Conservation (phyloP, 2,797 vertebrate species). For the Holocentrus rufus region DNA sequence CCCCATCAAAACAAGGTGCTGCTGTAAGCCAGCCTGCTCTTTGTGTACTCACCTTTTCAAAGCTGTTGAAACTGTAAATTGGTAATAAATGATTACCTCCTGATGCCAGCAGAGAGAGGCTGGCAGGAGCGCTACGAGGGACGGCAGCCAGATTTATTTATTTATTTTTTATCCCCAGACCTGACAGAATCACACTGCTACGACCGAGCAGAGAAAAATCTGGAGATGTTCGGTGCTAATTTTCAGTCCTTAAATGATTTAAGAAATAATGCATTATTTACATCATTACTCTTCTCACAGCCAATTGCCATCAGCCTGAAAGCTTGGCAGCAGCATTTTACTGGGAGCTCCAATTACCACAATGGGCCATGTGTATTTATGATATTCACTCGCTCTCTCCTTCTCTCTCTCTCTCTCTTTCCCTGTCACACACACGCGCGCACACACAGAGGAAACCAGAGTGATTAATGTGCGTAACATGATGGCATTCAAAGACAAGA, state of each 20-base stretch:
- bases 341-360: constrained; percentile 60
- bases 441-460: constrained; percentile 14
- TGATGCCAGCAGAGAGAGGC: no score
- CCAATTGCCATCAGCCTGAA: constrained; percentile 43
- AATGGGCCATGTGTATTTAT: constrained; percentile 40
- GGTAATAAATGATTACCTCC: no score
- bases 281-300: constrained; percentile 41
- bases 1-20: no score
- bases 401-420: constrained; percentile 1
- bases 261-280: constrained; percentile 39
- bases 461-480: constrained; percentile 42
- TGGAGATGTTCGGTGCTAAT: constrained; percentile 15
- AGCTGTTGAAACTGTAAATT: no score
- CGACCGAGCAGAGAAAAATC: neutral
- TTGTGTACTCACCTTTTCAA: no score
- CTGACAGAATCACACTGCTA: neutral
- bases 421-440: constrained; percentile 2
- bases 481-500: constrained; percentile 43
- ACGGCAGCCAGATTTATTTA: no score
- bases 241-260: constrained; percentile 26
- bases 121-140: no score
- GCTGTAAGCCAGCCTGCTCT: no score
- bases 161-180: no score
- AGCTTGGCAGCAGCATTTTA: constrained; percentile 40
- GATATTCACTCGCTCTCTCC: constrained; percentile 25